Conservation (phyloP, 1,140 invertebrate species). For the Mizuhopecten yessoensis region DNA sequence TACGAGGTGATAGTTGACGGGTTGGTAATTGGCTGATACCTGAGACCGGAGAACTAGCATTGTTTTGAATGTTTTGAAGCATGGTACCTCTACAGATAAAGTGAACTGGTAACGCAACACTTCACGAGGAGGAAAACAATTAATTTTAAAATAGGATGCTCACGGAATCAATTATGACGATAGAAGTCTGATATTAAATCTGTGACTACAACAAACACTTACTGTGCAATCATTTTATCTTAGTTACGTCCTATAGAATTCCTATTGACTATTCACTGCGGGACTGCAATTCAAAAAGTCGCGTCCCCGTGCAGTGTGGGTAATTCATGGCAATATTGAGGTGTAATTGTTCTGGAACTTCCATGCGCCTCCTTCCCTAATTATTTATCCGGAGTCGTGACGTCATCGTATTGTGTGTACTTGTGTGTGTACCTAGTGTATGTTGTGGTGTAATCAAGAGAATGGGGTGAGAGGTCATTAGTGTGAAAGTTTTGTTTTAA, state of each 20-base stretch:
- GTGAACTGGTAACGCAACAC: background rate
- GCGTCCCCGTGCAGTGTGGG: background rate
- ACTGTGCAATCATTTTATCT: constrained; percentile 5
- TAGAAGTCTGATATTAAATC: background rate
- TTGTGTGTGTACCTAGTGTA: background rate
- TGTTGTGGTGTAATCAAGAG: background rate
- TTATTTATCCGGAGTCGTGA: background rate
- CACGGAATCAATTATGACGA: background rate
- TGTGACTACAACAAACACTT: constrained; percentile 13
- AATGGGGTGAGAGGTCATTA: background rate
- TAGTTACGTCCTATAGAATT: background rate
- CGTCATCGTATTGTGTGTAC: constrained; percentile 32
- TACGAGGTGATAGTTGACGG: background rate
- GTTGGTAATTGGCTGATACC: background rate
- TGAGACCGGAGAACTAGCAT: background rate
- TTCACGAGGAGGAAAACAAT: background rate
- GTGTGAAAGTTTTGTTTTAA: background rate
- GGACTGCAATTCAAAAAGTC: constrained; percentile 8
- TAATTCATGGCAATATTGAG: background rate
- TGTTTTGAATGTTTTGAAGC: background rate
- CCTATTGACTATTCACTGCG: constrained; percentile 21
- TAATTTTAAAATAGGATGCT: background rate
- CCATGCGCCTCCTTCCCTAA: background rate
- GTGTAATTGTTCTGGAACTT: background rate
- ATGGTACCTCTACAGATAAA: background rate